Evolutionary conservation across 2,113 vertebrate genomes (phyloP).

Genomic region (Tympanuchus pallidicinctus): DNA sequence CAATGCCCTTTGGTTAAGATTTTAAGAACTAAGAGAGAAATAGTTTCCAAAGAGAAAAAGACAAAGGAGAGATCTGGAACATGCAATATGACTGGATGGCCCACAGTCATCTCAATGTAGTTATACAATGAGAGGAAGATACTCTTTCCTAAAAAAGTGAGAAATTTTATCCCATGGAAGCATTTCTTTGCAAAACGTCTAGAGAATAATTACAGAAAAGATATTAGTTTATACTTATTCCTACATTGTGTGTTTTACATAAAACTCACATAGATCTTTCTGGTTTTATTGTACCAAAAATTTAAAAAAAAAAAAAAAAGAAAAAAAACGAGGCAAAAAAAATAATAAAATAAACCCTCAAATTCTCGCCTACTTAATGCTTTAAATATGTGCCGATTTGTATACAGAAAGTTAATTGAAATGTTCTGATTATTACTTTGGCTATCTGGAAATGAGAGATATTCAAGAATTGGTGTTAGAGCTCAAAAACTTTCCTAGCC

Average conservation of each 20-base stretch:
- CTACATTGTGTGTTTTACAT: neutral
- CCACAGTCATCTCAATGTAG: neutral
- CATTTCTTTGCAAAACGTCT: neutral
- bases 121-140: neutral
- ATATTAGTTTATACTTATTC: neutral
- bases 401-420: neutral
- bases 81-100: neutral
- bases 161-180: neutral
- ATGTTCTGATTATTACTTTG: neutral
- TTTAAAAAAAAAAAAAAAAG: neutral
- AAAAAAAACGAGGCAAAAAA: neutral
- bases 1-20: neutral
- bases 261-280: neutral
- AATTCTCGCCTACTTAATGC: neutral
- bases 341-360: too few species aligned
- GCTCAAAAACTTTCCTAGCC: neutral
- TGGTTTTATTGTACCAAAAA: neutral
- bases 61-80: neutral
- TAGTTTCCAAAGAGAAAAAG: neutral
- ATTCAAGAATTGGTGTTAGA: neutral
- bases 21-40: neutral
- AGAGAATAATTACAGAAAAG: neutral
- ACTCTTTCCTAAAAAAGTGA: neutral
- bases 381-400: neutral
- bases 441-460: neutral